Conservation (phyloP, 2,797 vertebrate species). For the Enoplosus armatus region DNA sequence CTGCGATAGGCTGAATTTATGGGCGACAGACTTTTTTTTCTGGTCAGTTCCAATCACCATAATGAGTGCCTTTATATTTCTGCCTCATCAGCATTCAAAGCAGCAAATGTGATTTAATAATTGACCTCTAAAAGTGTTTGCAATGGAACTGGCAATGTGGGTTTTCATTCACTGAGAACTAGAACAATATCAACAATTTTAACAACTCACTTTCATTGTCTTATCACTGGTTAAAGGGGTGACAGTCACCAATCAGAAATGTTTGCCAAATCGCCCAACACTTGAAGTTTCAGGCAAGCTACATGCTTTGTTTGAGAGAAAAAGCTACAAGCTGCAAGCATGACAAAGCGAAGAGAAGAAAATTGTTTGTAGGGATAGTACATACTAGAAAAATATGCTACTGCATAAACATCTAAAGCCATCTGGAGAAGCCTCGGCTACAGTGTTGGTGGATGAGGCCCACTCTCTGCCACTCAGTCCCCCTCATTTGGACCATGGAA, state of each 20-base stretch:
- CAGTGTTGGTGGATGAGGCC: slow-evolving; percentile 44
- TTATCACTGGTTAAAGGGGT: not conserved
- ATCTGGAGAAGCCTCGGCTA: slow-evolving; percentile 40
- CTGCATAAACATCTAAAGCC: slow-evolving; percentile 45
- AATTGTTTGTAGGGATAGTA: slow-evolving; percentile 34
- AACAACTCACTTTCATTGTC: slow-evolving; percentile 11
- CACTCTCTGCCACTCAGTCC: slow-evolving; percentile 54
- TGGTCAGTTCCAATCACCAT: slow-evolving; percentile 4
- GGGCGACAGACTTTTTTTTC: not conserved
- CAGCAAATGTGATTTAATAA: not conserved
- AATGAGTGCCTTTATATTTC: slow-evolving; percentile 14
- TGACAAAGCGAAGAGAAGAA: slow-evolving; percentile 27
- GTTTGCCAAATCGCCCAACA: not conserved
- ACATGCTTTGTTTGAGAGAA: not conserved
- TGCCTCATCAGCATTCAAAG: slow-evolving; percentile 12
- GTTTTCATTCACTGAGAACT: slow-evolving; percentile 3
- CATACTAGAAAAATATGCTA: slow-evolving; percentile 23
- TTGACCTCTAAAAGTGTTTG: not conserved
- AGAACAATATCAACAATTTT: not conserved
- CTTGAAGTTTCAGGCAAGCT: slow-evolving; percentile 11
- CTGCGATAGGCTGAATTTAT: slow-evolving; percentile 5
- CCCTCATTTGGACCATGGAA: slow-evolving; percentile 57
- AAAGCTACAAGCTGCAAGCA: slow-evolving; percentile 15
- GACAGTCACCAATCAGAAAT: not conserved
- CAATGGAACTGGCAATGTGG: not conserved